These are phyloP conservation scores for Atrichornis clamosus DNA, from an alignment of 2,113 vertebrate species.

Conservation along the genomic window DNA sequence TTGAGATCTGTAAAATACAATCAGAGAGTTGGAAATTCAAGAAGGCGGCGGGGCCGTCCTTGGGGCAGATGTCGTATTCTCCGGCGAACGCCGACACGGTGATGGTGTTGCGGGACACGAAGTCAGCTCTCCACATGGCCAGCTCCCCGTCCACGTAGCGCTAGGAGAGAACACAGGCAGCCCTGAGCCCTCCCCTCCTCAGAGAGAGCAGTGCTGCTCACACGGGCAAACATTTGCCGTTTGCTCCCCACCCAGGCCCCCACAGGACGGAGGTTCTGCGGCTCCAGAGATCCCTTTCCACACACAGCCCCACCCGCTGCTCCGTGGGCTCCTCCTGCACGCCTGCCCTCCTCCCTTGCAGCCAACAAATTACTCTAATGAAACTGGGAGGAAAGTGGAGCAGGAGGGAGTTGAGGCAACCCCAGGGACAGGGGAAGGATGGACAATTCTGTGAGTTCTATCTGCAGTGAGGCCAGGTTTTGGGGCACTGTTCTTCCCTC, in stretches of 20 bases:
- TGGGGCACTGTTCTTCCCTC: background rate
- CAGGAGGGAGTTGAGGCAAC: background rate
- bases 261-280: background rate
- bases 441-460: background rate
- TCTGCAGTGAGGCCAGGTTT: background rate
- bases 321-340: background rate
- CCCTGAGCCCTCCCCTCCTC: background rate
- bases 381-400: background rate
- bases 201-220: background rate
- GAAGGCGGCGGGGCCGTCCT: background rate
- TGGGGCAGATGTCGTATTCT: constrained; percentile 80
- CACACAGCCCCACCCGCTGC: background rate
- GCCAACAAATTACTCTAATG: background rate
- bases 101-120: constrained; percentile 27
- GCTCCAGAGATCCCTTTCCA: background rate
- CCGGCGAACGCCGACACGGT: constrained; percentile 76
- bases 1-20: constrained; percentile 41
- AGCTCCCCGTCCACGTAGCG: constrained; percentile 79
- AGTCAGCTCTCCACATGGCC: constrained; percentile 53
- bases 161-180: constrained; percentile 21
- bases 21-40: constrained; percentile 60
- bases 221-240: accelerated
- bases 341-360: background rate
- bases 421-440: background rate
- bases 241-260: background rate